Evolutionary conservation across 2,113 vertebrate species (phyloP).

Genomic region (Oreamnos americanus): DNA sequence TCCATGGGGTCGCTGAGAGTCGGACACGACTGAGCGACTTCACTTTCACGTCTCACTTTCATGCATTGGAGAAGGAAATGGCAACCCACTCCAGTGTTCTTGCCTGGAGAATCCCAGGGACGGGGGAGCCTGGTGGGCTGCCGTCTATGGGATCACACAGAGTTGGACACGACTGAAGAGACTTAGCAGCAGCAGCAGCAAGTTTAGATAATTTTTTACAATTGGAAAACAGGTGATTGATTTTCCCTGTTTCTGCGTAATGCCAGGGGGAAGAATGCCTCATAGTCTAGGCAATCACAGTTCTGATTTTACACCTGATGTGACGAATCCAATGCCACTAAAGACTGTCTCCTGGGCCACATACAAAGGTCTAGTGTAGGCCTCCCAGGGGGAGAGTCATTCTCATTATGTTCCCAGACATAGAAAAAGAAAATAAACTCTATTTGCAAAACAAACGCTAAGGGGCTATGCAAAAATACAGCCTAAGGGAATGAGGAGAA

Average conservation of each 20-base stretch:
- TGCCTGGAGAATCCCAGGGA: too few species aligned
- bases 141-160: too few species aligned
- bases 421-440: constrained; percentile 10
- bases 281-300: background rate
- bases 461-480: constrained; percentile 10
- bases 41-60: too few species aligned
- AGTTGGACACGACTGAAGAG: too few species aligned
- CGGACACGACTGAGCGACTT: too few species aligned
- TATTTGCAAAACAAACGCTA: constrained; percentile 53
- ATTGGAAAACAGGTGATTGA: background rate
- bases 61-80: too few species aligned
- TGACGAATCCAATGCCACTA: background rate
- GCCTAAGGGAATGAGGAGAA: constrained; percentile 35
- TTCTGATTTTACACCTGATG: background rate
- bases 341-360: background rate
- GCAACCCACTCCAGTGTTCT: too few species aligned
- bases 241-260: constrained; percentile 16
- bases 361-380: background rate
- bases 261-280: background rate
- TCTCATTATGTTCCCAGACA: background rate
- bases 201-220: background rate
- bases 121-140: too few species aligned
- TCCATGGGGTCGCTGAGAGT: too few species aligned
- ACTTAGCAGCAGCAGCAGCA: background rate
- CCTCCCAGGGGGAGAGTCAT: background rate